A percentile compares a stretch with the other conserved stretches of the same genome.
Evolutionary conservation across 2,888 invertebrate genomes (phyloP).

Genomic region (Pristionchus arcanus): DNA sequence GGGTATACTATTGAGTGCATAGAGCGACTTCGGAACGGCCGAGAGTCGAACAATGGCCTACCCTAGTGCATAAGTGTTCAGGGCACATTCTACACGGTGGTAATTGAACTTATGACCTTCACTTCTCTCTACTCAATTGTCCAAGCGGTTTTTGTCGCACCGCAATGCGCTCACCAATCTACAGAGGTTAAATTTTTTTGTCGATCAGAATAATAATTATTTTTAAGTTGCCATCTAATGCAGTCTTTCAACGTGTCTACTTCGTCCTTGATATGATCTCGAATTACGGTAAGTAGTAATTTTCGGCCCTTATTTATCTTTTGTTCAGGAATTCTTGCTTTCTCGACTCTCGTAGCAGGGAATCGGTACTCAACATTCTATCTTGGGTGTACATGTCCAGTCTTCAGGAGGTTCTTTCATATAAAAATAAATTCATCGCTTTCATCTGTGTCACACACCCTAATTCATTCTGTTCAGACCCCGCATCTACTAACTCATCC

Average conservation of each 20-base stretch:
- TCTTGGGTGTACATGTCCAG: background rate
- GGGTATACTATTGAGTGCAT: background rate
- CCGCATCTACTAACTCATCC: background rate
- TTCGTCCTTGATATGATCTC: background rate
- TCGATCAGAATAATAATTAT: background rate
- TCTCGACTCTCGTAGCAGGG: background rate
- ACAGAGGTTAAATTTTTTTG: background rate
- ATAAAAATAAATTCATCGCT: too few relatives aligned
- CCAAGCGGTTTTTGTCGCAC: constrained; percentile 3
- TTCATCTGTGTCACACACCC: too few relatives aligned
- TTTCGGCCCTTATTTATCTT: background rate
- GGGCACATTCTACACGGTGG: constrained; percentile 1
- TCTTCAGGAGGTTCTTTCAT: background rate
- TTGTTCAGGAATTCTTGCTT: background rate
- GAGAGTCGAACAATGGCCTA: too few relatives aligned
- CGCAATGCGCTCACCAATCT: background rate
- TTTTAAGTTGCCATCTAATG: background rate
- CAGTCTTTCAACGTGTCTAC: background rate
- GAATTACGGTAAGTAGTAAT: background rate
- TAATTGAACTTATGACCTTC: background rate
- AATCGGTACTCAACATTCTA: background rate
- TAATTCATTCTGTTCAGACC: too few relatives aligned
- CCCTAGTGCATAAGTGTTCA: background rate
- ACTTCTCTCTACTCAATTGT: background rate
- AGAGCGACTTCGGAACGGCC: too few relatives aligned